phyloP scores from a whole-genome alignment of 2,113 vertebrate species.

The Recurvirostra avosetta region DNA sequence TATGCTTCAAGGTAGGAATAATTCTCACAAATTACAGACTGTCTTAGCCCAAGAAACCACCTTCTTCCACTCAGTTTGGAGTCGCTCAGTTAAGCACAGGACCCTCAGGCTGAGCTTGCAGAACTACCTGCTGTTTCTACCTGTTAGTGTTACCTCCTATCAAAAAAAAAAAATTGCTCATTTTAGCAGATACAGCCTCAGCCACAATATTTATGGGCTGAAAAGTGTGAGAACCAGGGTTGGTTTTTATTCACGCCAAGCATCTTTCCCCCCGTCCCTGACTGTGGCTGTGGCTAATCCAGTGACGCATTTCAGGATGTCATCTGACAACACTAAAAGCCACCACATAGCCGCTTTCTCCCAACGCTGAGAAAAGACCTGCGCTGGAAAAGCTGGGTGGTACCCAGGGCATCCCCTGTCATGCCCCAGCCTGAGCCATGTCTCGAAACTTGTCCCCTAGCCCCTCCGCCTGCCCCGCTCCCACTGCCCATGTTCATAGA shows the following conservation, averaged over 20 bases:
- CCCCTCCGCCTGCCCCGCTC: background rate
- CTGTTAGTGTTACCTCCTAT: background rate
- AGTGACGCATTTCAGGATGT: background rate
- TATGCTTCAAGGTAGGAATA: background rate
- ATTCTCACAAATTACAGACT: background rate
- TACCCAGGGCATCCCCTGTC: background rate
- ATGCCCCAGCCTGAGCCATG: background rate
- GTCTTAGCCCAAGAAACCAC: background rate
- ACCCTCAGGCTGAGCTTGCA: background rate
- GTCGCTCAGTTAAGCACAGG: fast-evolving
- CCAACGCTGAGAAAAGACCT: background rate
- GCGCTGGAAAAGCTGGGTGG: background rate
- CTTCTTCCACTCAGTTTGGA: background rate
- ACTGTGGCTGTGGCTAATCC: background rate
- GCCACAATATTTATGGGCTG: background rate
- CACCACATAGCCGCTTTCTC: background rate
- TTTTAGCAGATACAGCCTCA: background rate
- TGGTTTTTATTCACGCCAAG: background rate
- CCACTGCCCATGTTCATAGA: fast-evolving
- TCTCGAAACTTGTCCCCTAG: background rate
- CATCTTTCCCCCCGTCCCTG: background rate
- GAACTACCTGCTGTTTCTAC: background rate
- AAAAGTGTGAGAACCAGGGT: background rate
- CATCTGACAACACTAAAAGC: background rate
- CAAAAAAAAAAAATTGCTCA: background rate